Percentiles rank a stretch among this genome's conserved stretches.
phyloP scores from a whole-genome alignment of 2,888 invertebrate genomes.

The Drosophila gaucha region DNA sequence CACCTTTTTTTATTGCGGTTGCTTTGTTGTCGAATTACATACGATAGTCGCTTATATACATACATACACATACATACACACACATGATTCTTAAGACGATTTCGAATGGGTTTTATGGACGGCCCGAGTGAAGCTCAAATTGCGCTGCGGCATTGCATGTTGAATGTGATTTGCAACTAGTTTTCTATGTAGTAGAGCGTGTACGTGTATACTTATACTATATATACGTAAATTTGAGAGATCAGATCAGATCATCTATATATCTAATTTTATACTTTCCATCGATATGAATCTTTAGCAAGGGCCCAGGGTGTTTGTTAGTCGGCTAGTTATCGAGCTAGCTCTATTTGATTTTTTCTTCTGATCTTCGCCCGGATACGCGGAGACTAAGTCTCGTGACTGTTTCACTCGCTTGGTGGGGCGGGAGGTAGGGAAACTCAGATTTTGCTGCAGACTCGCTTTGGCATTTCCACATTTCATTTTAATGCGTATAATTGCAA shows the following conservation, averaged over 20 bases:
- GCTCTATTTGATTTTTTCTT: slow-evolving; percentile 6
- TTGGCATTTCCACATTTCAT: neutral
- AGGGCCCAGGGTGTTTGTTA: neutral
- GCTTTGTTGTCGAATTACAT: slow-evolving; percentile 29
- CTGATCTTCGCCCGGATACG: slow-evolving; percentile 22
- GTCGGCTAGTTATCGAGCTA: neutral
- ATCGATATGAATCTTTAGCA: too few relatives aligned
- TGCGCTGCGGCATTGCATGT: too few relatives aligned
- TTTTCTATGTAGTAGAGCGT: slow-evolving; percentile 6
- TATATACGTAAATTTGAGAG: too few relatives aligned
- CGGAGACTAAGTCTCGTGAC: slow-evolving; percentile 24
- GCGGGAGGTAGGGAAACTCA: neutral
- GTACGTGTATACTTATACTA: too few relatives aligned
- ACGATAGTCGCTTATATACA: slow-evolving; percentile 1
- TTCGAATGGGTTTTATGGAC: slow-evolving; percentile 2
- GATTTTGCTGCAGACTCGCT: slow-evolving; percentile 6
- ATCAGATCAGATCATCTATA: too few relatives aligned
- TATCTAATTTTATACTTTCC: too few relatives aligned
- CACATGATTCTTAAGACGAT: neutral
- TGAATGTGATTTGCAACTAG: slow-evolving; percentile 24
- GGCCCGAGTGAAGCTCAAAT: slow-evolving; percentile 1
- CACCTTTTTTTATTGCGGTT: slow-evolving; percentile 48
- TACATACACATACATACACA: neutral
- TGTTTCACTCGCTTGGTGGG: neutral
- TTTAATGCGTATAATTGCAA: slow-evolving; percentile 7